Conservation (phyloP, 2,888 invertebrate genomes). For the Andricus curvator region DNA sequence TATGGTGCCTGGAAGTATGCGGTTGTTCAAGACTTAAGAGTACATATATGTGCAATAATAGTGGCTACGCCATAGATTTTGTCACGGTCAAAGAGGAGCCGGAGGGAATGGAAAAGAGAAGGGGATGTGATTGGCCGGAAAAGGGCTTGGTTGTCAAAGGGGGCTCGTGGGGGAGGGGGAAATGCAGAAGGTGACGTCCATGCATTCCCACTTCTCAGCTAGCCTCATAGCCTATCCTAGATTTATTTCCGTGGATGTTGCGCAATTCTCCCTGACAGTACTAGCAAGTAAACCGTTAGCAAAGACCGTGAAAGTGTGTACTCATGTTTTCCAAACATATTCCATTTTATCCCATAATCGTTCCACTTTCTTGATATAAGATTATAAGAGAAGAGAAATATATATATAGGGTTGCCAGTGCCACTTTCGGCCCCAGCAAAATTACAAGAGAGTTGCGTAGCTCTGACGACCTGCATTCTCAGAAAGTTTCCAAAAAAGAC, state of each 20-base stretch:
- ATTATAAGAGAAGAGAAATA: too few relatives aligned
- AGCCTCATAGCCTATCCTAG: conserved; percentile 13
- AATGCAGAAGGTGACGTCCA: conserved; percentile 20
- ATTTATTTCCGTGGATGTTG: conserved; percentile 34
- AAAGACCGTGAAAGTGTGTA: conserved; percentile 22
- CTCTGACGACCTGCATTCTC: too few relatives aligned
- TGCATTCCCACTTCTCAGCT: neutral
- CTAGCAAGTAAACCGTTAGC: conserved; percentile 17
- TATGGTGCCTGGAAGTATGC: too few relatives aligned
- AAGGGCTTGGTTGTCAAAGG: conserved; percentile 13
- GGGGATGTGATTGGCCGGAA: conserved; percentile 30
- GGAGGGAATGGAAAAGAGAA: conserved; percentile 12
- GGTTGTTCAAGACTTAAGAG: too few relatives aligned
- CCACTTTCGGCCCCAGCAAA: too few relatives aligned
- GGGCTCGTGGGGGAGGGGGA: neutral
- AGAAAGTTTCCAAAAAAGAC: too few relatives aligned
- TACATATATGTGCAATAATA: too few relatives aligned
- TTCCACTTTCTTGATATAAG: neutral
- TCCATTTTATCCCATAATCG: neutral
- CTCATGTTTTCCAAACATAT: neutral
- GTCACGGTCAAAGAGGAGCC: conserved; percentile 10
- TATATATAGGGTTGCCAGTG: too few relatives aligned
- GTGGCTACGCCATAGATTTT: neutral
- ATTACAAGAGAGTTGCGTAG: too few relatives aligned
- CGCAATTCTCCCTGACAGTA: conserved; percentile 34